Percentiles rank a stretch among this genome's conserved stretches.
Evolutionary conservation across 2,797 vertebrate species (phyloP).

Genomic region (Pangasius sanitwongsei): DNA sequence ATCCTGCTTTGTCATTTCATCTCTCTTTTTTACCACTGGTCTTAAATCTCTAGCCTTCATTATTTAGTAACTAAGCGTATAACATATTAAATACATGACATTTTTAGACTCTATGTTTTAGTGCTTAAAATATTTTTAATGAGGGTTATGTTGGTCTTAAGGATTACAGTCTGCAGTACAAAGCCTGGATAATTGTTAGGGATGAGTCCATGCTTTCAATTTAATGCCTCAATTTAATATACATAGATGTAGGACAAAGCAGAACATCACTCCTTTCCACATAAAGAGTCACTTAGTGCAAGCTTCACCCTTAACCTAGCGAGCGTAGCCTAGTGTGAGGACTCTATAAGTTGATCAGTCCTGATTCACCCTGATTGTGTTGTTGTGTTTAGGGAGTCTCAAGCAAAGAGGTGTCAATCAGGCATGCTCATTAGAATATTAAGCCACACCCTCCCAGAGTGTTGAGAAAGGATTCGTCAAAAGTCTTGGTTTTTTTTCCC

Average conservation of each 20-base stretch:
- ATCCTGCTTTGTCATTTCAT: background rate
- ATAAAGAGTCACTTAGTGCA: background rate
- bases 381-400: background rate
- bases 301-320: background rate
- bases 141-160: background rate
- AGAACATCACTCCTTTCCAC: background rate
- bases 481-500: background rate
- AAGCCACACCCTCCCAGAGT: background rate
- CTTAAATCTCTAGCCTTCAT: background rate
- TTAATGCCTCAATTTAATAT: background rate
- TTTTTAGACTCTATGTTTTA: background rate
- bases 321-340: background rate
- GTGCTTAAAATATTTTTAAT: background rate
- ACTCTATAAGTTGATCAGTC: background rate
- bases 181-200: too few species aligned
- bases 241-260: background rate
- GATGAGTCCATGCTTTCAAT: background rate
- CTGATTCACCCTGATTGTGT: background rate
- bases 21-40: background rate
- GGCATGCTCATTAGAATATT: background rate
- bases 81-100: background rate
- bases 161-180: too few species aligned
- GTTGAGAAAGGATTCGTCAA: background rate
- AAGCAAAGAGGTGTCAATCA: background rate
- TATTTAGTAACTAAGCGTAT: too few species aligned